These are phyloP conservation scores for Apantesis nais DNA, from an alignment of 2,888 invertebrate species.

Conservation along the genomic window DNA sequence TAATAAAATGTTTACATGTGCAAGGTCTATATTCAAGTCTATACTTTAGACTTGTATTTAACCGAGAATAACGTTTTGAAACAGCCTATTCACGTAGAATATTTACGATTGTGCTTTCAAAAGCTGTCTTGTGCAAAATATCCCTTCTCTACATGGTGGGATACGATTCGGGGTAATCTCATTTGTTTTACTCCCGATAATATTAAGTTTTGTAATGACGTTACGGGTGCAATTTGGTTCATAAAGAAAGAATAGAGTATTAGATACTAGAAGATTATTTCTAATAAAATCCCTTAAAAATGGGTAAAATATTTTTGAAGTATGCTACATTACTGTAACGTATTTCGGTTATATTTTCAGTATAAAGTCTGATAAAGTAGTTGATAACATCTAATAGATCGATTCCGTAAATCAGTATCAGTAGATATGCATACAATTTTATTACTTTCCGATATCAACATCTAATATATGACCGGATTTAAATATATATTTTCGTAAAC, in stretches of 20 bases:
- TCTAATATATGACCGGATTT: slow-evolving; percentile 18
- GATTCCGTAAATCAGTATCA: slow-evolving; percentile 10
- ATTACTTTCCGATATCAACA: slow-evolving; percentile 12
- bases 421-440: slow-evolving; percentile 10
- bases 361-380: slow-evolving; percentile 4
- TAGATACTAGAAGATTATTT: background rate
- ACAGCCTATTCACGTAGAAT: too few species aligned
- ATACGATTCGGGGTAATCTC: background rate
- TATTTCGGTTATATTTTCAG: background rate
- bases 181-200: background rate
- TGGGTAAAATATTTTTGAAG: background rate
- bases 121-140: background rate
- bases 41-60: too few species aligned
- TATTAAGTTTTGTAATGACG: background rate
- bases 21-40: too few species aligned
- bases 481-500: slow-evolving; percentile 3
- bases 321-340: background rate
- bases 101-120: background rate
- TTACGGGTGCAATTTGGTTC: background rate
- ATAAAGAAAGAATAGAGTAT: background rate
- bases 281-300: background rate
- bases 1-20: too few species aligned
- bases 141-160: too few species aligned
- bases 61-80: too few species aligned
- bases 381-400: slow-evolving; percentile 12